Percentiles rank a stretch among this genome's conserved stretches.
phyloP scores from a whole-genome alignment of 2,888 invertebrate genomes.

The Lucinisca nassula region DNA sequence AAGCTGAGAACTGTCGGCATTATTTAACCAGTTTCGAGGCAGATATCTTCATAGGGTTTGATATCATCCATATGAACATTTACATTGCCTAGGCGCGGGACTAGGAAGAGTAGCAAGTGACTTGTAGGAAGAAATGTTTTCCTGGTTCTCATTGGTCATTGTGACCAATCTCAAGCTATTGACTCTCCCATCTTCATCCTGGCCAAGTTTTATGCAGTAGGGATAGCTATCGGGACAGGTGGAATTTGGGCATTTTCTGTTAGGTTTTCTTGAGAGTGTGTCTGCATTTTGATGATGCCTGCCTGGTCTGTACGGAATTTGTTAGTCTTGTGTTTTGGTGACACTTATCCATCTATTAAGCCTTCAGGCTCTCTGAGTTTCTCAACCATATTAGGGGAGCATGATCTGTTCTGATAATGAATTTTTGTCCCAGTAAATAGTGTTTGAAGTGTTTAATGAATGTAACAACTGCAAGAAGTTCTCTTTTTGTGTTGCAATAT shows the following conservation, averaged over 20 bases:
- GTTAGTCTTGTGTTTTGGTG: neutral
- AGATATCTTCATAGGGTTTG: too few species aligned
- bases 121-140: neutral
- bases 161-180: neutral
- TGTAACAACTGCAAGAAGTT: too few species aligned
- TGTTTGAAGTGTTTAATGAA: too few species aligned
- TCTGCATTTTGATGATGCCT: too few species aligned
- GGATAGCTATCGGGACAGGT: neutral
- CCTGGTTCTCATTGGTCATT: neutral
- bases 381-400: constrained; percentile 65
- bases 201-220: neutral
- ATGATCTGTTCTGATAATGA: too few species aligned
- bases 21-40: too few species aligned
- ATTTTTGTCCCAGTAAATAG: too few species aligned
- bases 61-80: too few species aligned
- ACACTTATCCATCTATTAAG: constrained; percentile 38
- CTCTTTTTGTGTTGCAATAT: constrained; percentile 64
- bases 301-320: neutral
- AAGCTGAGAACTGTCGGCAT: too few species aligned
- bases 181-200: neutral
- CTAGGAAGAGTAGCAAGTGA: neutral
- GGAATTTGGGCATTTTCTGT: too few species aligned
- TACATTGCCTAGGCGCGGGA: neutral
- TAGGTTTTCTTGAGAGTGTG: too few species aligned
- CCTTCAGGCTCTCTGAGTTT: constrained; percentile 62